A percentile compares a stretch with the other conserved stretches of the same genome.
phyloP scores from a whole-genome alignment of 2,113 vertebrate species.

The Ranitomeya variabilis region DNA sequence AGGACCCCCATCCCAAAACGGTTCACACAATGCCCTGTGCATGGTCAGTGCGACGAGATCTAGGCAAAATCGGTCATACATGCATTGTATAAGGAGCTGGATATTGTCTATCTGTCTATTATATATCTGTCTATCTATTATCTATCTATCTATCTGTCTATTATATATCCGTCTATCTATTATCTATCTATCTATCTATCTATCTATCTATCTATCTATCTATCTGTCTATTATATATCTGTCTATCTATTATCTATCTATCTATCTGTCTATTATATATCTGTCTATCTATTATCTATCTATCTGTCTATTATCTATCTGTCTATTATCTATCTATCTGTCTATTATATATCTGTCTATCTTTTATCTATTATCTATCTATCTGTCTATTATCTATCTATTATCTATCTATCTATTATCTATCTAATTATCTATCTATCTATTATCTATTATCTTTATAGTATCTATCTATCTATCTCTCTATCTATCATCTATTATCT shows the following conservation, averaged over 20 bases:
- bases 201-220: background rate
- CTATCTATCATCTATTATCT: background rate
- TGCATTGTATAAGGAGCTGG: background rate
- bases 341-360: background rate
- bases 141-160: background rate
- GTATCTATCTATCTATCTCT: no score
- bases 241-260: background rate
- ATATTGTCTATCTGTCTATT: background rate
- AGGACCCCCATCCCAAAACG: background rate
- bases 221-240: background rate
- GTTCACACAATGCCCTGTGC: background rate
- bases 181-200: background rate
- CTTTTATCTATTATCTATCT: background rate
- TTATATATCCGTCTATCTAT: slow-evolving; percentile 5
- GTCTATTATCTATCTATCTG: background rate
- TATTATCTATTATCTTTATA: no score
- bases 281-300: slow-evolving; percentile 4
- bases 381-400: background rate
- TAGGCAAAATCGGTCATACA: background rate
- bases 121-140: background rate
- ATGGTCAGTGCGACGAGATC: background rate
- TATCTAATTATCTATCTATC: no score
- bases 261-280: background rate
- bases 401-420: background rate
- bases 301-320: background rate